These are phyloP conservation scores for Cathartes aura DNA, from an alignment of 2,113 vertebrate species.

Conservation along the genomic window DNA sequence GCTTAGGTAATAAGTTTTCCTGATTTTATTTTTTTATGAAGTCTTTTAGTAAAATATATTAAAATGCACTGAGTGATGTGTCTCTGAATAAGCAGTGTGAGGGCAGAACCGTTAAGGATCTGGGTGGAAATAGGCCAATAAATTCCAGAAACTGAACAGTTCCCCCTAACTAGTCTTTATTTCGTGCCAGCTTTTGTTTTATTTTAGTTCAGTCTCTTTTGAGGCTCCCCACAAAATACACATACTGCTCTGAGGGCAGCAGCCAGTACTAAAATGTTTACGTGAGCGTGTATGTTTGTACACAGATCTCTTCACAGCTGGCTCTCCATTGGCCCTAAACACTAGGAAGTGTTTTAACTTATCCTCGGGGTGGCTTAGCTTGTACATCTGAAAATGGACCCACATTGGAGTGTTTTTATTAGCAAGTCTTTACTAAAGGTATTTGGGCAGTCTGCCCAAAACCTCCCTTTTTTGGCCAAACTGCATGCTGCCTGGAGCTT, in stretches of 20 bases:
- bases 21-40: background rate
- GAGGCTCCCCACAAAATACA: background rate
- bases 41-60: background rate
- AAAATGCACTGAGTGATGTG: background rate
- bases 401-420: constrained; percentile 23
- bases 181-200: background rate
- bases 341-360: background rate
- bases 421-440: background rate
- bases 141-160: background rate
- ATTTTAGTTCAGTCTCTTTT: background rate
- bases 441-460: background rate
- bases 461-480: background rate
- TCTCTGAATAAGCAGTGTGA: background rate
- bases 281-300: background rate
- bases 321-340: background rate
- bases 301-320: background rate
- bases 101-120: background rate
- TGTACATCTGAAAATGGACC: constrained; percentile 4
- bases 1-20: background rate
- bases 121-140: background rate
- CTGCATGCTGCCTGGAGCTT: background rate
- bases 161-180: background rate
- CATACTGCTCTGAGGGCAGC: background rate
- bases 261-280: background rate
- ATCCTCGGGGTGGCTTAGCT: background rate